phyloP scores from a whole-genome alignment of 2,797 vertebrate genomes.

The Spea hammondii region DNA sequence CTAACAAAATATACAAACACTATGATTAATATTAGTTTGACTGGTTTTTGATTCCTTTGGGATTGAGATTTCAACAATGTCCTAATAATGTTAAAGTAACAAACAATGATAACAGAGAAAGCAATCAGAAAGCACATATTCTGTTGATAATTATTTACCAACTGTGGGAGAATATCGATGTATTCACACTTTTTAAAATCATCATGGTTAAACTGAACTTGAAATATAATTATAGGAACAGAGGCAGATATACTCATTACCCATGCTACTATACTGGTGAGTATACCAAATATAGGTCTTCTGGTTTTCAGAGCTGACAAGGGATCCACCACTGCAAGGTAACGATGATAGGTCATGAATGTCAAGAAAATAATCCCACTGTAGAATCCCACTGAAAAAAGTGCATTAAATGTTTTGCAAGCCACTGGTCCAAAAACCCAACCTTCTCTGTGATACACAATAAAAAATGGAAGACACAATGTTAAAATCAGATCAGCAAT shows the following conservation, averaged over 20 bases:
- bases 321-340: conserved; percentile 79
- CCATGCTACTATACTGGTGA: conserved; percentile 73
- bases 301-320: conserved; percentile 71
- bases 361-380: conserved; percentile 85
- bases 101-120: conserved; percentile 74
- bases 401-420: conserved; percentile 75
- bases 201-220: conserved; percentile 12
- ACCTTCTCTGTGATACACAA: conserved; percentile 62
- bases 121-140: conserved; percentile 78
- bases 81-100: conserved; percentile 79
- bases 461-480: conserved; percentile 81
- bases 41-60: conserved; percentile 75
- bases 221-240: conserved; percentile 68
- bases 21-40: conserved; percentile 83
- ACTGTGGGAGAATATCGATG: conserved; percentile 54
- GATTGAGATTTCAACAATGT: conserved; percentile 72
- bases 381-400: conserved; percentile 84
- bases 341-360: conserved; percentile 83
- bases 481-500: conserved; percentile 86
- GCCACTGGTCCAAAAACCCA: conserved; percentile 77
- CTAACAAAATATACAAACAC: conserved; percentile 84
- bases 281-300: conserved; percentile 57
- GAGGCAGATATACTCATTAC: conserved; percentile 67
- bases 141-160: conserved; percentile 73
- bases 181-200: conserved; percentile 61